Conservation (phyloP, 2,888 invertebrate genomes). For the Thecocarcelia acutangulata region DNA sequence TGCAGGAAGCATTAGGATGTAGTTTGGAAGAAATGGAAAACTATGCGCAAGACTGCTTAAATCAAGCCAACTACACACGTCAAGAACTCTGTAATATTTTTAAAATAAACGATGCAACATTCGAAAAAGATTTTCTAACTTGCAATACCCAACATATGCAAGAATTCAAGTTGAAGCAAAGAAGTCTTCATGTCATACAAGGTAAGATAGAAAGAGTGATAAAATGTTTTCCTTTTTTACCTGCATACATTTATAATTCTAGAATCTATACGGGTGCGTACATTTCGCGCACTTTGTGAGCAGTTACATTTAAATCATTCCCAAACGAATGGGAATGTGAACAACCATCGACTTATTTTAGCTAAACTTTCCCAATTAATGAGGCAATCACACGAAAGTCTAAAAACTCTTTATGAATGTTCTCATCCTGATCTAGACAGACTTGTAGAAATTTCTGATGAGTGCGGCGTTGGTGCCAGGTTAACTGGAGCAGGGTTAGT, state of each 20-base stretch:
- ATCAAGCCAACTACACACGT: conserved; percentile 86
- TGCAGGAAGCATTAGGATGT: conserved; percentile 86
- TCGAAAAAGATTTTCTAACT: conserved; percentile 86
- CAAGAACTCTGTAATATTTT: conserved; percentile 85
- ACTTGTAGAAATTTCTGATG: conserved; percentile 88
- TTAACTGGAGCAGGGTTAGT: conserved; percentile 95
- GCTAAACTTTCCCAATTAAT: conserved; percentile 89
- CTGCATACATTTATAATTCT: conserved; percentile 60
- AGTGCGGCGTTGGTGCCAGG: conserved; percentile 89
- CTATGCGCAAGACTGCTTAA: conserved; percentile 85
- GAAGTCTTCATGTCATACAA: conserved; percentile 94
- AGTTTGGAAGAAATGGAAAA: conserved; percentile 86
- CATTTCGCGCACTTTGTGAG: conserved; percentile 87
- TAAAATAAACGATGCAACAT: conserved; percentile 83
- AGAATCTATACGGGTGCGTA: conserved; percentile 93
- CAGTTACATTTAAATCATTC: conserved; percentile 46
- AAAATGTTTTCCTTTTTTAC: too few relatives aligned
- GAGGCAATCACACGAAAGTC: conserved; percentile 93
- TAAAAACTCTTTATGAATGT: conserved; percentile 93
- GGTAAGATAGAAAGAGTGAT: conserved; percentile 82
- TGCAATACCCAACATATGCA: conserved; percentile 85
- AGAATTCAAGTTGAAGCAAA: conserved; percentile 89
- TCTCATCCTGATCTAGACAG: conserved; percentile 93
- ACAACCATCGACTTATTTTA: conserved; percentile 8
- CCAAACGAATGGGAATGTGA: conserved; percentile 43